These are phyloP conservation scores for Platorchestia sp. DNA, from an alignment of 1,140 invertebrate species.

Conservation along the genomic window DNA sequence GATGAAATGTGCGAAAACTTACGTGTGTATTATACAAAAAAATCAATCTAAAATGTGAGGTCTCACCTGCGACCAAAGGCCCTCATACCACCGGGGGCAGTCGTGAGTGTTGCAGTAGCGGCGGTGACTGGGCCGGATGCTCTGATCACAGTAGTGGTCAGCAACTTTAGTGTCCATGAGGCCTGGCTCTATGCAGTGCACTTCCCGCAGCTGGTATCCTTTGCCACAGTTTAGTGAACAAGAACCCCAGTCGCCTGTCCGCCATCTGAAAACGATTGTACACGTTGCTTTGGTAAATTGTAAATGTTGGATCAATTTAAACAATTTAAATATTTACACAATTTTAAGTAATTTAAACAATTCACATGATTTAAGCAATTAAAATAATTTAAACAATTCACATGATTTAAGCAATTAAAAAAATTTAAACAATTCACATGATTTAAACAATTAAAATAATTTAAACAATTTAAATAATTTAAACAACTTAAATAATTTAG, in stretches of 20 bases:
- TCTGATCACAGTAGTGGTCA: slow-evolving; percentile 72
- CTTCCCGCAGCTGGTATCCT: slow-evolving; percentile 80
- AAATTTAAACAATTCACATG: too few species aligned
- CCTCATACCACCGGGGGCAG: slow-evolving; percentile 87
- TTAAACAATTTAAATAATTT: too few species aligned
- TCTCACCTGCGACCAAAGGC: slow-evolving; percentile 89
- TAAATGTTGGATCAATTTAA: too few species aligned
- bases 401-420: too few species aligned
- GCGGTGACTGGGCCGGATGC: slow-evolving; percentile 81
- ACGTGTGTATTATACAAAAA: neutral
- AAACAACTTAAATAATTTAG: too few species aligned
- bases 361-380: too few species aligned
- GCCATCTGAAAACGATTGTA: slow-evolving; percentile 79
- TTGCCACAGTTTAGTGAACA: slow-evolving; percentile 88
- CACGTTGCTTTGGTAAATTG: neutral
- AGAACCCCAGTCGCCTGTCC: slow-evolving; percentile 89
- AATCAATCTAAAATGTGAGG: neutral
- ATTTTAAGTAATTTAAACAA: too few species aligned
- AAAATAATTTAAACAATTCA: too few species aligned
- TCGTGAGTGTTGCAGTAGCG: slow-evolving; percentile 85
- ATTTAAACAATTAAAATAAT: too few species aligned
- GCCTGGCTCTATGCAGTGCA: slow-evolving; percentile 77
- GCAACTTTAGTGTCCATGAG: slow-evolving; percentile 56
- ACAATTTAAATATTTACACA: too few species aligned
- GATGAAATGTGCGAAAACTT: too few species aligned